phyloP scores from a whole-genome alignment of 2,113 vertebrate species.

The Rhizomys pruinosus region DNA sequence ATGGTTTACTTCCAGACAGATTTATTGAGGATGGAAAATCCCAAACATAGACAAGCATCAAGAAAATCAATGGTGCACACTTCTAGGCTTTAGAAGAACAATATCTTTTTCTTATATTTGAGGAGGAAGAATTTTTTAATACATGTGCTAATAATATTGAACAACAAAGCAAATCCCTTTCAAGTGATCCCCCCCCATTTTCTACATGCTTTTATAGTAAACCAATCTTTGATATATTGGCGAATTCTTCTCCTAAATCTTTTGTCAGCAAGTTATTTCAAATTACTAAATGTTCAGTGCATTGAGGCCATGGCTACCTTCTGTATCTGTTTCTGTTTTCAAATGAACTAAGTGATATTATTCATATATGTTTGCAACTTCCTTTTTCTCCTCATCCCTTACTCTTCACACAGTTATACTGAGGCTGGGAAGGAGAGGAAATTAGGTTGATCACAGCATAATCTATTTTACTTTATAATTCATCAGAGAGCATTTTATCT shows the following conservation, averaged over 20 bases:
- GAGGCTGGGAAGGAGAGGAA: constrained; percentile 47
- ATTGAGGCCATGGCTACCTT: background rate
- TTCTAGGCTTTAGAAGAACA: constrained; percentile 29
- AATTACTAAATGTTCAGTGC: constrained; percentile 31
- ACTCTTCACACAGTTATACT: background rate
- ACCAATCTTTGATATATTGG: background rate
- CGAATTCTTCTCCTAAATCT: background rate
- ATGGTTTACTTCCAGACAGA: constrained; percentile 50
- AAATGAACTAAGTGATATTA: constrained; percentile 60
- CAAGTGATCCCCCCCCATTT: background rate
- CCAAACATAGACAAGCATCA: constrained; percentile 11
- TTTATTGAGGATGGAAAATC: constrained; percentile 58
- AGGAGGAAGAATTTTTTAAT: constrained; percentile 35
- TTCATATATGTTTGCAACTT: constrained; percentile 51
- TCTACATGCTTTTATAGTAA: constrained; percentile 10
- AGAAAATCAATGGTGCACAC: constrained; percentile 60
- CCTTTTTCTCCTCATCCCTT: background rate
- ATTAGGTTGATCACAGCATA: constrained; percentile 61
- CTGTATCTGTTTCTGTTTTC: constrained; percentile 20
- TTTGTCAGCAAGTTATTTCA: constrained; percentile 37
- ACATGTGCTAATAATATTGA: background rate
- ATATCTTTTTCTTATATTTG: constrained; percentile 13
- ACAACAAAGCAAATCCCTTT: constrained; percentile 22
- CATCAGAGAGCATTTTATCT: constrained; percentile 69
- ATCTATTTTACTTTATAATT: constrained; percentile 76